These are phyloP conservation scores for Rhodinocichla rosea DNA, from an alignment of 2,113 vertebrate genomes.

Conservation along the genomic window DNA sequence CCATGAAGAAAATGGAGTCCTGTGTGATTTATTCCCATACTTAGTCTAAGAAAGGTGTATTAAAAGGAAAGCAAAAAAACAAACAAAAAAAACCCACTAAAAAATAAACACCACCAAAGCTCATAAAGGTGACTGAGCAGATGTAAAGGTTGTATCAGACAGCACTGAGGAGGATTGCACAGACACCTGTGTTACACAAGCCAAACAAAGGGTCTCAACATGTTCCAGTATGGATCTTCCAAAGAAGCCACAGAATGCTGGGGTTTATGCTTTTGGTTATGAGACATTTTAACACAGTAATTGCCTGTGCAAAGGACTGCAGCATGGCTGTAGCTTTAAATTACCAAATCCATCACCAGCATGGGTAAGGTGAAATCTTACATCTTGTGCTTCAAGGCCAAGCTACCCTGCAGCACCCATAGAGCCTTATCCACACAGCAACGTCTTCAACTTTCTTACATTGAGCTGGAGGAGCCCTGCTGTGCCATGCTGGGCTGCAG, in stretches of 20 bases:
- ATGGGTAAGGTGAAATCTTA: neutral
- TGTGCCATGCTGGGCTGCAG: neutral
- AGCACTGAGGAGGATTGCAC: neutral
- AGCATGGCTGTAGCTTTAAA: neutral
- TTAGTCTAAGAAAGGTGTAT: neutral
- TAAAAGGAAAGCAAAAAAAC: neutral
- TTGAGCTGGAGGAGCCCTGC: neutral
- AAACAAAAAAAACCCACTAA: neutral
- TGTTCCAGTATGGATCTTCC: neutral
- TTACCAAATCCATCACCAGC: neutral
- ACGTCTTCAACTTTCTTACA: neutral
- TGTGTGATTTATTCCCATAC: neutral
- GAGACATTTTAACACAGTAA: neutral
- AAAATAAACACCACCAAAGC: neutral
- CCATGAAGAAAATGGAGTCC: neutral
- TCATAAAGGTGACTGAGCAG: neutral
- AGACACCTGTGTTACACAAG: neutral
- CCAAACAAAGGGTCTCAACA: accelerated
- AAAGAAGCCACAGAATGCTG: neutral
- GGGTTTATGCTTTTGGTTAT: neutral
- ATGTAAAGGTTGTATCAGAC: neutral
- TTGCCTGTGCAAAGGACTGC: neutral
- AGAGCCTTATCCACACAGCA: neutral
- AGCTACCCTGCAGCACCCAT: neutral
- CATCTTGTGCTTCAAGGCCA: neutral